phyloP scores from a whole-genome alignment of 2,888 invertebrate species.

The Gortyna flavago region DNA sequence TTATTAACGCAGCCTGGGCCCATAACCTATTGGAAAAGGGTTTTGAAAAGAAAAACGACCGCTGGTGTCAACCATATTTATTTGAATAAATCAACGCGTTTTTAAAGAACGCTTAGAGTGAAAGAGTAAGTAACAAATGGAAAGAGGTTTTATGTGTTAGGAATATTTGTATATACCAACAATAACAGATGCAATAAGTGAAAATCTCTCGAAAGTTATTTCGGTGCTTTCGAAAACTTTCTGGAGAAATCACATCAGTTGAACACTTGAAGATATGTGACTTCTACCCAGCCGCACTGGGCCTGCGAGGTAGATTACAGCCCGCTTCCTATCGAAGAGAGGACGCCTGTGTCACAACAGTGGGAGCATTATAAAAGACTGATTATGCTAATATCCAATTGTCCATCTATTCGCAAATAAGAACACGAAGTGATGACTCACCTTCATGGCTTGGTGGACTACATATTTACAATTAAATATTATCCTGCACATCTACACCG shows the following conservation, averaged over 20 bases:
- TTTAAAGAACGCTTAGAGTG: too few species aligned
- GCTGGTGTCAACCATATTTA: too few species aligned
- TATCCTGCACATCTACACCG: background rate
- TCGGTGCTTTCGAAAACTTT: background rate
- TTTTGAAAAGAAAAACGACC: too few species aligned
- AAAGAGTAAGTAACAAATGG: too few species aligned
- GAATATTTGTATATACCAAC: too few species aligned
- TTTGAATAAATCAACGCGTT: too few species aligned
- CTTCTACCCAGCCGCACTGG: background rate
- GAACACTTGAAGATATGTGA: background rate
- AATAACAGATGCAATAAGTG: too few species aligned
- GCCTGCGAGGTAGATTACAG: background rate
- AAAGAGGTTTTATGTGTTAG: too few species aligned
- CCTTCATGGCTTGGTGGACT: background rate
- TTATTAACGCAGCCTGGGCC: too few species aligned
- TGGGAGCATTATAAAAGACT: too few species aligned
- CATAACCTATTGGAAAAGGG: too few species aligned
- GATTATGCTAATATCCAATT: background rate
- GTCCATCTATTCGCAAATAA: background rate
- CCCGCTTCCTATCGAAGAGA: background rate
- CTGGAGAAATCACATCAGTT: background rate
- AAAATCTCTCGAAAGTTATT: background rate
- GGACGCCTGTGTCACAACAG: background rate
- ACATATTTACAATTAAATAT: background rate
- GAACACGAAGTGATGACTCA: background rate